A percentile compares a stretch with the other conserved stretches of the same genome.
These are phyloP conservation scores for Poecile montanus DNA, from an alignment of 2,797 vertebrate species.

Conservation along the genomic window DNA sequence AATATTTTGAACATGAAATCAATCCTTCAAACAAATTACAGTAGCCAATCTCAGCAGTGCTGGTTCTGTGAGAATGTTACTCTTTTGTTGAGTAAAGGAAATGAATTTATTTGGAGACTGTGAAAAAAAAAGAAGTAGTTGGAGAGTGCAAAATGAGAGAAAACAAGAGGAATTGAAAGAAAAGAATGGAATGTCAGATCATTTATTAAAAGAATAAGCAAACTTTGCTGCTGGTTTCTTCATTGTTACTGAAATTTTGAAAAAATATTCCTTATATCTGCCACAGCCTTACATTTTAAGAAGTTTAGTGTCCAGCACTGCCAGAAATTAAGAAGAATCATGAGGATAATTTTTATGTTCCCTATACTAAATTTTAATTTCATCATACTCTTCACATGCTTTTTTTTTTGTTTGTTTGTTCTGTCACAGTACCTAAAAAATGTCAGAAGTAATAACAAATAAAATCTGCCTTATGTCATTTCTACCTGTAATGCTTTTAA, in stretches of 20 bases:
- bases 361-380: constrained; percentile 12
- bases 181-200: not conserved
- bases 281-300: not conserved
- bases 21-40: constrained; percentile 44
- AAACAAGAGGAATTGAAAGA: not conserved
- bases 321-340: not conserved
- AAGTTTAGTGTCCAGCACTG: not conserved
- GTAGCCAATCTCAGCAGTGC: not conserved
- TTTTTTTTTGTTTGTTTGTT: not conserved
- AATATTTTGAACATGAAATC: constrained; percentile 20
- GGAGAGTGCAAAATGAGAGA: not conserved
- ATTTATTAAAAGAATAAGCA: constrained; percentile 12
- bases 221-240: not conserved
- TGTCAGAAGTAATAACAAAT: not conserved
- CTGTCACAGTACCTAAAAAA: not conserved
- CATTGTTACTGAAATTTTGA: not conserved
- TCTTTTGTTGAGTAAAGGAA: constrained; percentile 24
- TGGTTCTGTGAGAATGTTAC: not conserved
- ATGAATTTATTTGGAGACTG: not conserved
- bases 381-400: not conserved
- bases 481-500: not conserved
- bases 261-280: not conserved
- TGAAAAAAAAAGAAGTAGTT: not conserved
- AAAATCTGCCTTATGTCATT: not conserved
- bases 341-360: not conserved